Evolutionary conservation across 2,888 invertebrate genomes (phyloP).

Genomic region (Germaria angustata): DNA sequence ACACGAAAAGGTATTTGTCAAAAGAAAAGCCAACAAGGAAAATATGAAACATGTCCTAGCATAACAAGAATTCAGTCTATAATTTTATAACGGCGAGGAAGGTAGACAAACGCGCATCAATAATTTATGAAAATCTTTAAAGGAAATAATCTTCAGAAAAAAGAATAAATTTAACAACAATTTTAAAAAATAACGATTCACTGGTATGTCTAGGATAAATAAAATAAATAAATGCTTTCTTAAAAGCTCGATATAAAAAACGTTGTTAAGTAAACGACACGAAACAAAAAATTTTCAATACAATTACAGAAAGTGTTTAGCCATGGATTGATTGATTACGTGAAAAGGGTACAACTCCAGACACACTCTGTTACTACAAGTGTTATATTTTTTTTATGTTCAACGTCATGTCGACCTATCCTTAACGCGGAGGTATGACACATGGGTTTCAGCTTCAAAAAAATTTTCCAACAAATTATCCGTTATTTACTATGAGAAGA

Average conservation of each 20-base stretch:
- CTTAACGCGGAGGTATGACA: too few species aligned
- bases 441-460: too few species aligned
- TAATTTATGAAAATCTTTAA: conserved; percentile 71
- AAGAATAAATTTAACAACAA: not conserved
- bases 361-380: too few species aligned
- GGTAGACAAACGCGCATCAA: conserved; percentile 77
- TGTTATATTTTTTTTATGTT: too few species aligned
- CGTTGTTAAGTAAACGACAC: not conserved
- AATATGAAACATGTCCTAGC: conserved; percentile 49
- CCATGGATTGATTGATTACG: conserved; percentile 53
- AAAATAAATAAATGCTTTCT: conserved; percentile 7
- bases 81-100: conserved; percentile 74
- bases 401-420: too few species aligned
- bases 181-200: conserved; percentile 20
- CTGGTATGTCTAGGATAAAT: not conserved
- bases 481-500: too few species aligned
- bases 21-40: conserved; percentile 32
- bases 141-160: not conserved
- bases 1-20: conserved; percentile 56
- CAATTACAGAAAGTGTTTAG: conserved; percentile 2
- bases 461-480: too few species aligned
- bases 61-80: conserved; percentile 73
- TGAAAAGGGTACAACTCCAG: not conserved
- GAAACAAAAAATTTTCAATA: not conserved
- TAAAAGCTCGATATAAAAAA: not conserved